These are phyloP conservation scores for Smutsia gigantea DNA, from an alignment of 2,797 vertebrate species.

Conservation along the genomic window DNA sequence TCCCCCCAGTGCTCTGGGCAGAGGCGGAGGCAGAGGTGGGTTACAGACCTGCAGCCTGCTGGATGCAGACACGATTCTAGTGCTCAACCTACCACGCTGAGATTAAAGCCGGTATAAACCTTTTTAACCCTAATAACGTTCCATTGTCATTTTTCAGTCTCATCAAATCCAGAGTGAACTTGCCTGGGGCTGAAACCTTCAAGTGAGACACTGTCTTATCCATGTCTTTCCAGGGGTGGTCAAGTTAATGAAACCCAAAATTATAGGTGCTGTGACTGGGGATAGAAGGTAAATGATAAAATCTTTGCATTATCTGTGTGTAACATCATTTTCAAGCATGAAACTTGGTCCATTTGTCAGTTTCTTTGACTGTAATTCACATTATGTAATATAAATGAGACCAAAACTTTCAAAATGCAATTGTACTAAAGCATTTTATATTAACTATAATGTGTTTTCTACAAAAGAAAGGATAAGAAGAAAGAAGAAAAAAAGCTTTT, in stretches of 20 bases:
- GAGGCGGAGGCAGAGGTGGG: too few relatives aligned
- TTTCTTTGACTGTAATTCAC: conserved; percentile 39
- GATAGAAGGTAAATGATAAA: conserved; percentile 22
- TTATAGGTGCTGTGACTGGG: background rate
- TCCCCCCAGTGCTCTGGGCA: too few relatives aligned
- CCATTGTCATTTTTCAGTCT: too few relatives aligned
- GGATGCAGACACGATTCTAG: too few relatives aligned
- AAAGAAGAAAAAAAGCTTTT: background rate
- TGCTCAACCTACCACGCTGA: too few relatives aligned
- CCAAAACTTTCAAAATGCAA: background rate
- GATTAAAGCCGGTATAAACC: too few relatives aligned
- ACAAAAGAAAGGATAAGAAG: background rate
- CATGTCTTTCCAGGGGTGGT: background rate
- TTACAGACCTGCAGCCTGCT: too few relatives aligned
- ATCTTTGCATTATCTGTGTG: background rate
- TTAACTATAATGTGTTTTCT: background rate
- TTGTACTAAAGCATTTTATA: background rate
- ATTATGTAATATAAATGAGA: background rate
- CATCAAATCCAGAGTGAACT: too few relatives aligned
- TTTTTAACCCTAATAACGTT: too few relatives aligned
- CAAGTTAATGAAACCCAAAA: conserved; percentile 30
- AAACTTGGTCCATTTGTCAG: background rate
- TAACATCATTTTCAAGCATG: background rate
- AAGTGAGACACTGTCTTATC: background rate
- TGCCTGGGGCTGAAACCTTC: too few relatives aligned